Conservation (phyloP, 2,113 vertebrate genomes). For the Crotalus viridis region DNA sequence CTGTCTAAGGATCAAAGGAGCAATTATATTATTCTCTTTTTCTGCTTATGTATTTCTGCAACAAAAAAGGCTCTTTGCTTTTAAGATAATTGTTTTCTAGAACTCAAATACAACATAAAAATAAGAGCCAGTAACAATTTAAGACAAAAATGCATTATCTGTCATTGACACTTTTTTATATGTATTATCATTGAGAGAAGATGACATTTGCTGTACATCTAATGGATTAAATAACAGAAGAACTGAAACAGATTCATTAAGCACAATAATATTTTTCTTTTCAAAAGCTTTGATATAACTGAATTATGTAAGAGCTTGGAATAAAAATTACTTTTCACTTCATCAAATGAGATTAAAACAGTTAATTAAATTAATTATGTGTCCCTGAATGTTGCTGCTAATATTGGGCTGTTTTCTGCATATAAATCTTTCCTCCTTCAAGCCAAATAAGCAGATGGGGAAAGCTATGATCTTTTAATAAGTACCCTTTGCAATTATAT, state of each 20-base stretch:
- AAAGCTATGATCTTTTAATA: neutral
- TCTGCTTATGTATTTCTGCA: neutral
- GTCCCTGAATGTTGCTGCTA: conserved; percentile 35
- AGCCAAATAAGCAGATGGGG: conserved; percentile 5
- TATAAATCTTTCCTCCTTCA: conserved; percentile 24
- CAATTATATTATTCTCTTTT: neutral
- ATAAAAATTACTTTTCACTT: conserved; percentile 34
- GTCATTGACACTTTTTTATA: neutral
- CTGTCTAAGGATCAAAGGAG: neutral
- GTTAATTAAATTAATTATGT: conserved; percentile 28
- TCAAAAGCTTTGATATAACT: conserved; percentile 24
- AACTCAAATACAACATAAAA: neutral
- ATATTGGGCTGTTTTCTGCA: conserved; percentile 10
- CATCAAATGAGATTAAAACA: conserved; percentile 42
- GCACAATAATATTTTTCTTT: conserved; percentile 20
- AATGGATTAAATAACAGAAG: conserved; percentile 16
- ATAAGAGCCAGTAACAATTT: neutral
- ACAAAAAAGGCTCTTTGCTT: neutral
- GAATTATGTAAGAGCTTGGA: conserved; percentile 29
- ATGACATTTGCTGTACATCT: conserved; percentile 29
- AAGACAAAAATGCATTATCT: neutral
- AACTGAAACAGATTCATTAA: conserved; percentile 24
- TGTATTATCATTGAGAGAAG: neutral
- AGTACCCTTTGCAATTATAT: neutral
- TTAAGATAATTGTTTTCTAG: conserved; percentile 7